Conservation (phyloP, 2,797 vertebrate species). For the Argya squamiceps region DNA sequence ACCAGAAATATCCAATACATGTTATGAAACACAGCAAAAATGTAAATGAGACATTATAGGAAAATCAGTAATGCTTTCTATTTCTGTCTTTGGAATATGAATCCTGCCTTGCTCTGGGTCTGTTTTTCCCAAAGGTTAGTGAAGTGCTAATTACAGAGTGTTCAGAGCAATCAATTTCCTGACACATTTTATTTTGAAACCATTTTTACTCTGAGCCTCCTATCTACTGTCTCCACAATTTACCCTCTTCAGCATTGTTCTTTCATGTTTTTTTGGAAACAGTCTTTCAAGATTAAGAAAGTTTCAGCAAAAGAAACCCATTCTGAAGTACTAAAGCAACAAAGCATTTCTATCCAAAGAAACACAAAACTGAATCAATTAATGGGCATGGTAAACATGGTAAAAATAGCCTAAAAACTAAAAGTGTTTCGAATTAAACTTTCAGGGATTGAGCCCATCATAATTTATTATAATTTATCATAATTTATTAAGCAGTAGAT, state of each 20-base stretch:
- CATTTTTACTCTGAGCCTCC: not conserved
- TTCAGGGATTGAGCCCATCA: not conserved
- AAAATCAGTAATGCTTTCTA: not conserved
- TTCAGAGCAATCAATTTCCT: not conserved
- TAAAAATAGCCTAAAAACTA: not conserved
- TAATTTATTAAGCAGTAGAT: not conserved
- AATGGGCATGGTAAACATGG: not conserved
- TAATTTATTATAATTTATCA: not conserved
- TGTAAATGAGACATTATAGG: not conserved
- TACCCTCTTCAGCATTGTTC: not conserved
- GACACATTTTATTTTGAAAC: not conserved
- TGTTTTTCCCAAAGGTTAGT: slow-evolving; percentile 26
- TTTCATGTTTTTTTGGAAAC: not conserved
- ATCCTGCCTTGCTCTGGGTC: not conserved
- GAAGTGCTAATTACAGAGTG: not conserved
- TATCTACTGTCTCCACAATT: not conserved
- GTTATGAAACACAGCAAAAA: not conserved
- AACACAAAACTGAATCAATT: not conserved
- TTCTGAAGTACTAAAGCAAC: not conserved
- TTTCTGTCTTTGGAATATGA: not conserved
- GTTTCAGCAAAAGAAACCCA: not conserved
- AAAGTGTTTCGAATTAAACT: not conserved
- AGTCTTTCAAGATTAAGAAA: not conserved
- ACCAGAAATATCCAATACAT: not conserved
- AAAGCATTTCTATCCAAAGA: not conserved